Percentiles rank a stretch among this genome's conserved stretches.
Evolutionary conservation across 2,888 invertebrate genomes (phyloP).

Genomic region (Gibbula magus): DNA sequence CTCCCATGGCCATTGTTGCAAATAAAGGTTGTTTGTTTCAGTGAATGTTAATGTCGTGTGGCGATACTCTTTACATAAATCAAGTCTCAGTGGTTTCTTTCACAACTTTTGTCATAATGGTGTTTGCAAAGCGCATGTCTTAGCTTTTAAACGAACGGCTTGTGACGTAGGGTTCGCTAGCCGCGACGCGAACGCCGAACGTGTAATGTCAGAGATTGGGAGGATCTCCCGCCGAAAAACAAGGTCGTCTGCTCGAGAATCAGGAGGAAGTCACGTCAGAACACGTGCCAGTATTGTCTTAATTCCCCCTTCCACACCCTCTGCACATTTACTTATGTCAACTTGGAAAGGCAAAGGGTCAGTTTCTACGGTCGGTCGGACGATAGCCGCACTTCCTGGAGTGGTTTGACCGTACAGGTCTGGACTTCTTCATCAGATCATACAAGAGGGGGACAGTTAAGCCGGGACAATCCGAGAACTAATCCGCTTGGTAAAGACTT

Average conservation of each 20-base stretch:
- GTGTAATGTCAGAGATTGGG: slow-evolving; percentile 29
- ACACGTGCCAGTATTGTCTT: slow-evolving; percentile 20
- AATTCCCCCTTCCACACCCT: slow-evolving; percentile 15
- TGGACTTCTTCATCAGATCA: neutral
- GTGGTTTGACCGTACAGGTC: neutral
- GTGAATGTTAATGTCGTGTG: neutral
- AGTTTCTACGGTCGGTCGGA: neutral
- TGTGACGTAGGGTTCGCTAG: slow-evolving; percentile 24
- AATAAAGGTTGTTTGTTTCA: neutral
- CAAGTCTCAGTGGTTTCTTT: neutral
- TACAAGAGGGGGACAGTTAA: neutral
- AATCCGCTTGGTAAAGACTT: neutral
- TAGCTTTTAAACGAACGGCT: slow-evolving; percentile 20
- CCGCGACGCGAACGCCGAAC: slow-evolving; percentile 8
- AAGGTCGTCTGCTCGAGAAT: slow-evolving; percentile 3
- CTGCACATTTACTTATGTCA: slow-evolving; percentile 14
- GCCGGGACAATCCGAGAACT: neutral
- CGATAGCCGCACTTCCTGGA: neutral
- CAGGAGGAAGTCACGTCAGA: slow-evolving; percentile 23
- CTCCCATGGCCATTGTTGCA: slow-evolving; percentile 32
- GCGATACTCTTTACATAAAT: neutral
- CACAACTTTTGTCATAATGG: slow-evolving; percentile 15
- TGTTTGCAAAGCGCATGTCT: slow-evolving; percentile 22
- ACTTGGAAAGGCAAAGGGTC: neutral
- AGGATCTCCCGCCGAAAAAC: slow-evolving; percentile 20